Percentiles rank a stretch among this genome's conserved stretches.
Conservation (phyloP, 2,113 vertebrate species). For the Steatornis caripensis region DNA sequence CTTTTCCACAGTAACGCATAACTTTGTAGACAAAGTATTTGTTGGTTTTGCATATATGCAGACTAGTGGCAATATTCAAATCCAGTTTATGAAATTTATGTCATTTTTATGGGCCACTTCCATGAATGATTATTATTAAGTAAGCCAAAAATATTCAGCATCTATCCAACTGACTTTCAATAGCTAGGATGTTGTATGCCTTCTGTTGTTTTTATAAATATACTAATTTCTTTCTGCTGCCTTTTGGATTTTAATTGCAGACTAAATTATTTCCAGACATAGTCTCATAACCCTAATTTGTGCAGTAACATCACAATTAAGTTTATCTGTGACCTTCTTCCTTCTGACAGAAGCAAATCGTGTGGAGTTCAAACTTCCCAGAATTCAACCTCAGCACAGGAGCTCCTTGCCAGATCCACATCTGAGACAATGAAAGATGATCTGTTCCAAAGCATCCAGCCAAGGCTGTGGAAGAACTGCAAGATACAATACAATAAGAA, state of each 20-base stretch:
- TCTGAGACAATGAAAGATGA: not conserved
- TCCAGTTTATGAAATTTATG: not conserved
- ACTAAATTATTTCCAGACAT: not conserved
- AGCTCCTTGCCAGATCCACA: conserved; percentile 12
- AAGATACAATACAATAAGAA: not conserved
- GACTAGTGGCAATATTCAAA: not conserved
- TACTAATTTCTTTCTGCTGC: not conserved
- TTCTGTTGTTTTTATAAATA: not conserved
- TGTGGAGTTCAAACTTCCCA: not conserved
- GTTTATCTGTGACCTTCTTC: not conserved
- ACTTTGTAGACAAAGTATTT: not conserved
- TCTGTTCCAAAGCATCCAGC: not conserved
- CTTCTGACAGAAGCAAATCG: not conserved
- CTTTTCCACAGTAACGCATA: not conserved
- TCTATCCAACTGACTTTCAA: not conserved
- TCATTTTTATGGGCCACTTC: not conserved
- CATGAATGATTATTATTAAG: not conserved
- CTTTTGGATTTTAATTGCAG: not conserved
- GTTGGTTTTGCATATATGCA: not conserved
- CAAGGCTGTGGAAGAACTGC: not conserved
- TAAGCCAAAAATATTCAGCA: not conserved
- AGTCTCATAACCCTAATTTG: not conserved
- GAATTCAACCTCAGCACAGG: not conserved
- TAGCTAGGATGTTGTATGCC: not conserved
- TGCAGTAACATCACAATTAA: not conserved